Evolutionary conservation across 2,797 vertebrate genomes (phyloP), one percentile per base, ranked within the genome.

Genomic region (Arrhamphus sclerolepis): DNA sequence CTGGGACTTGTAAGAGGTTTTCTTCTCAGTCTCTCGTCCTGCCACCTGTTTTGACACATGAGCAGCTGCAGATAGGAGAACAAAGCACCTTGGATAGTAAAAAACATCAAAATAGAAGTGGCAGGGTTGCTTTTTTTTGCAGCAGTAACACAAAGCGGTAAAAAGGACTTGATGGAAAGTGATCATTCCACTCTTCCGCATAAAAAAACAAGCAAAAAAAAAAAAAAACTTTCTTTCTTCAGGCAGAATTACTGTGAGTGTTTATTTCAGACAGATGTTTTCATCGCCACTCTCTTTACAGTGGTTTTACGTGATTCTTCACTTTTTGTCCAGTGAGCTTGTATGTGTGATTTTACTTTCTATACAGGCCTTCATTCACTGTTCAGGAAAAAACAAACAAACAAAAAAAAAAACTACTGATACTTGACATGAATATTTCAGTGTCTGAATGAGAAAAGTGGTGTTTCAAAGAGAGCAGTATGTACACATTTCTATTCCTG

Each of bases 231-330:
- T 89, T 84, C 76, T 38, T 38, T 38, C 34, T 38, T 38, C 34
- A 1, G 70, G 60, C 60, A 82, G 61, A 73, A 60, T 62, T 53
- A 62, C 63, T n/a, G 64, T 79, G 81, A 66, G 62, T 81, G 80
- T 83, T 39, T 75, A 72, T 86, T 73, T 75, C 77, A 77, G 68
- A 83, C 81, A 67, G 77, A 56, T 73, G 71, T 78, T 87, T 84
- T 82, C 75, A 76, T 74, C 46, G 21, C 70, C 73, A 38, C 83
- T 78, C 75, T 85, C 77, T 84, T 81, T 39, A 62, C 71, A 64
- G 84, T 87, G 83, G 80, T 82, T 87, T 85, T 47, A 80, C 77
- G 73, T 74, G 70, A 85, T 77, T 86, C 74, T 86, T 81, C 74
- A 81, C 80, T 85, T 77, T 83, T 73, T 68, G 85, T 89, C 85